A percentile compares a stretch with the other conserved stretches of the same genome.
phyloP scores from a whole-genome alignment of 2,888 invertebrate species.

The Schrankia costaestrigalis region DNA sequence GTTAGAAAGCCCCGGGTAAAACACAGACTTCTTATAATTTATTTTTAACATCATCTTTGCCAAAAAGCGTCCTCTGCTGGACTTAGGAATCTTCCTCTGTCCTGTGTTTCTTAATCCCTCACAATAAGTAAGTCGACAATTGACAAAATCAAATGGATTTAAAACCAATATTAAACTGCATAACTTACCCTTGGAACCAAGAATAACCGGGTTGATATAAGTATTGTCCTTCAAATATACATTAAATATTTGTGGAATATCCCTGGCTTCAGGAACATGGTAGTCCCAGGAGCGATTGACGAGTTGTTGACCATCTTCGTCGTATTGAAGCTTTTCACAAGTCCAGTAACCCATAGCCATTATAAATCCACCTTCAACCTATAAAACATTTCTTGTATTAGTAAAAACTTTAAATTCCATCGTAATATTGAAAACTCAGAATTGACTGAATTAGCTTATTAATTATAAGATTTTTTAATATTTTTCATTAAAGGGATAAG shows the following conservation, averaged over 20 bases:
- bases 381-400: background rate
- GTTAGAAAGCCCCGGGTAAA: background rate
- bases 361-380: conserved; percentile 84
- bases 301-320: conserved; percentile 77
- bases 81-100: no score
- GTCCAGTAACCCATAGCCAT: conserved; percentile 85
- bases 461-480: background rate
- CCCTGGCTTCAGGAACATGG: conserved; percentile 82
- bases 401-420: background rate
- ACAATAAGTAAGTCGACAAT: background rate
- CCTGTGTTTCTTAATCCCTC: no score
- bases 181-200: conserved; percentile 45
- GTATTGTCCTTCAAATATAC: conserved; percentile 68
- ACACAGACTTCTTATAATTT: background rate
- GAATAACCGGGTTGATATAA: conserved; percentile 24
- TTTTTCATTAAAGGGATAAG: background rate
- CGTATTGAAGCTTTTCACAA: conserved; percentile 80
- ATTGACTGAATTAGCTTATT: no score
- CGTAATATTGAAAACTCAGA: no score
- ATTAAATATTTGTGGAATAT: conserved; percentile 83
- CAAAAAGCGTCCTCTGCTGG: no score
- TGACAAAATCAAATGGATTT: background rate
- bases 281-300: conserved; percentile 86
- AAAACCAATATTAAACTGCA: background rate
- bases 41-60: background rate